Conservation (phyloP, 2,113 vertebrate species). For the Amphiprion ocellaris region DNA sequence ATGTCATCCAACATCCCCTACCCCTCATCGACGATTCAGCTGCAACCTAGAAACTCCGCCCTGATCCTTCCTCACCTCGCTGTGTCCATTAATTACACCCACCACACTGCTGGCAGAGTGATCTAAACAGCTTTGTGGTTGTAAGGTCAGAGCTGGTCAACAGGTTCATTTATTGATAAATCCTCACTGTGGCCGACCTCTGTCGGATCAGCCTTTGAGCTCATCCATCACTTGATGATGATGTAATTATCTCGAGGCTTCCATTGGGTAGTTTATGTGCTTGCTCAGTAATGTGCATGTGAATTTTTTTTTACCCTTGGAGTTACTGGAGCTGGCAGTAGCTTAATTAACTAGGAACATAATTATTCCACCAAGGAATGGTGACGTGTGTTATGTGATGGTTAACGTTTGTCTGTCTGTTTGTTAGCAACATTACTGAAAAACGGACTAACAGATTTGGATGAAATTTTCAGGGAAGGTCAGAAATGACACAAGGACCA, state of each 20-base stretch:
- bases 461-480: no score
- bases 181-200: constrained; percentile 4
- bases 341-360: neutral
- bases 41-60: constrained; percentile 28
- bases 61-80: no score
- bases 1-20: constrained; percentile 28
- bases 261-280: neutral
- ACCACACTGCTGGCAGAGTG: neutral
- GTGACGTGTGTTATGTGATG: no score
- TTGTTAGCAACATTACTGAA: no score
- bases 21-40: constrained; percentile 1
- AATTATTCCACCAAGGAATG: no score
- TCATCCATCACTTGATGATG: constrained; percentile 43
- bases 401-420: no score
- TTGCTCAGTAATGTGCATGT: no score
- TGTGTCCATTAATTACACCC: constrained; percentile 19
- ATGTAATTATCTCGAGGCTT: constrained; percentile 35
- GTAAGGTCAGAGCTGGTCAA: constrained; percentile 25
- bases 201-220: constrained; percentile 18
- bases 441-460: no score
- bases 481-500: no score
- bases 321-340: neutral
- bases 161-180: constrained; percentile 29
- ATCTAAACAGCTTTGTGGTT: constrained; percentile 8
- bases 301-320: neutral